Evolutionary conservation across 1,140 invertebrate species (phyloP), one percentile per base, ranked within the genome.

Genomic region (Drosophila novamexicana): DNA sequence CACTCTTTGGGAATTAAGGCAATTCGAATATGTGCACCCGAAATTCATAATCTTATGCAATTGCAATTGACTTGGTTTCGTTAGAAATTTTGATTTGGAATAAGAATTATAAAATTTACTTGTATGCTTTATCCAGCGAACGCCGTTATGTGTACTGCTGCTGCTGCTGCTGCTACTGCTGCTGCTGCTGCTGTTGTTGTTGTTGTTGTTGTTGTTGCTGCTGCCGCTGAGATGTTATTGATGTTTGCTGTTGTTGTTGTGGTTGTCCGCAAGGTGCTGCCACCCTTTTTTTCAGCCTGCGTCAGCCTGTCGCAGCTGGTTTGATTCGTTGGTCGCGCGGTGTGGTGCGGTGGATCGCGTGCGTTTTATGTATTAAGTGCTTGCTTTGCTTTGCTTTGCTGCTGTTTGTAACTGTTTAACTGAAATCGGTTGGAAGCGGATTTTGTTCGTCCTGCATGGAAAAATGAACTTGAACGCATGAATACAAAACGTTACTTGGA

Each of bases 391-490:
- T 72, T 74, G 81, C 59, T 39, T 61, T 49, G 22, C 42, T 67
- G 70, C 67, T 67, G 75, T 70, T 72, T 80, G 75, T 59, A 77
- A 73, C 67, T 73, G 70, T 62, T 63, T 75, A 75, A 71, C 83
- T 86, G 84, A 86, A 86, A 86, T 79, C 83, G 83, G 72, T 89
- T 74, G 65, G 71, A 65, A 79, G 79, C 82, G 82, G 82, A 82
- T 88, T 61, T 81, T 74, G 71, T 69, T 75, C 72, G 86, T 86
- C 90, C 90, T 91, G 90, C 79, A 82, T 91, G 85, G 85, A 90
- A 91, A 90, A 91, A 91, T 91, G 90, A 84, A 91, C 90, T 91
- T 91, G 86, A 91, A 91, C 90, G 90, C 90, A 91, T 91, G 90
- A 91, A 91, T 91, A 91, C 84, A 89, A 89, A 81, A 89, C 85